Evolutionary conservation across 2,888 invertebrate species (phyloP).

Genomic region (Lasioglossum figueresi): DNA sequence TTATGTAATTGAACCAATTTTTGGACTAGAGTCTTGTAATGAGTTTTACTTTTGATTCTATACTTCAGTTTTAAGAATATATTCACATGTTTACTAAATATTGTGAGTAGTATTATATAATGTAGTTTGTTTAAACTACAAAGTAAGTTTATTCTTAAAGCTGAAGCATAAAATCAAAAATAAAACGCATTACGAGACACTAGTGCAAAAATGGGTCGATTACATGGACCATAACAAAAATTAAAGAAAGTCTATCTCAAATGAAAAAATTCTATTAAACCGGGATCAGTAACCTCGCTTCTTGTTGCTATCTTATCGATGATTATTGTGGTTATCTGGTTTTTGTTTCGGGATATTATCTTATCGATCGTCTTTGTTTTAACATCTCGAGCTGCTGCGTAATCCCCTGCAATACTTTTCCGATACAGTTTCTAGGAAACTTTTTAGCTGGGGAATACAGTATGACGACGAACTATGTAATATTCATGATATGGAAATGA

Average conservation of each 20-base stretch:
- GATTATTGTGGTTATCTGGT: background rate
- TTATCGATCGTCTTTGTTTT: conserved; percentile 28
- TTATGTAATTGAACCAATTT: too few relatives aligned
- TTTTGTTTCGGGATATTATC: conserved; percentile 8
- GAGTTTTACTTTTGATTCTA: too few relatives aligned
- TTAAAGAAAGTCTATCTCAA: background rate
- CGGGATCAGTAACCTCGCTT: background rate
- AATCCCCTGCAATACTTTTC: background rate
- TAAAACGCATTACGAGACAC: too few relatives aligned
- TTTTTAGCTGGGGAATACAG: background rate
- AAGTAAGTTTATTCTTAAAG: too few relatives aligned
- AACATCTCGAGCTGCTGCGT: background rate
- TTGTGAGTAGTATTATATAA: too few relatives aligned
- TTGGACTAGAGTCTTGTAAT: too few relatives aligned
- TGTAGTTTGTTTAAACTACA: too few relatives aligned
- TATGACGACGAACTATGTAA: background rate
- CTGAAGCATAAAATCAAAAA: too few relatives aligned
- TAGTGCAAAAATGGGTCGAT: background rate
- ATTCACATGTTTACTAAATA: too few relatives aligned
- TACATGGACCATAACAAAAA: background rate
- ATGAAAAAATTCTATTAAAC: background rate
- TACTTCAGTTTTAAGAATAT: too few relatives aligned
- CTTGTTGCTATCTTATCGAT: conserved; percentile 18
- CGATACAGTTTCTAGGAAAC: background rate
- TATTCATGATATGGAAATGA: background rate